Base-by-base conservation (phyloP, 2,113 vertebrate genomes). In the Zapus hudsonius region DNA sequence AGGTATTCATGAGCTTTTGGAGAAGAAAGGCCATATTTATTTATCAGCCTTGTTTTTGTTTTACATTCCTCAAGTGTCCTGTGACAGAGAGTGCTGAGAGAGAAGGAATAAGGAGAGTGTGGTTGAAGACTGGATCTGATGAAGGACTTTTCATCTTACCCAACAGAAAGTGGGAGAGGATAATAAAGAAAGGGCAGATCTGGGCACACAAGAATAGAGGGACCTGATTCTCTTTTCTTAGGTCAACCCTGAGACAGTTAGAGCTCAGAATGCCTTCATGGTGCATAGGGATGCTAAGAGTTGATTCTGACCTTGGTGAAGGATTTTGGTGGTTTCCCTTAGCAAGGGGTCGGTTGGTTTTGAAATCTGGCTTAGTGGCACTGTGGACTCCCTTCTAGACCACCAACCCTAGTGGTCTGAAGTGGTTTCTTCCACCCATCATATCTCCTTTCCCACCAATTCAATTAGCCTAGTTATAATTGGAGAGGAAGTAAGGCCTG, bases 371-470 rank as follows among this genome's bases (percentile, higher is more conserved):
- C 4, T 13, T 4, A 66, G 33, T 33, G 0, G 0, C 55, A 31
- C 2, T 44, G 20, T 81, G 33, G 2, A 59, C 9, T 8, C 3
- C 27, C 42, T 67, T 52, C 33, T 61, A 64, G n/a, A 67, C 55
- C 38, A 67, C 12, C 38, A 55, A 22, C 40, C 1, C 5, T 80
- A 13, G 16, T 23, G 3, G 36, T 82, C 70, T 90, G 57, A 81
- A 20, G 72, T 55, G 23, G 16, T 20, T 70, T 64, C 25, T 59
- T 47, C 2, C 10, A 25, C 6, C 7, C 22, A 59, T 3, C 47
- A 3, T 0, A 5, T 1, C 29, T 61, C 3, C 17, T 19, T 8
- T 11, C 9, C 29, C 22, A 38, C 12, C n/a, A 59, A 36, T 7
- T n/a, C n/a, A 2, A 22, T 69, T 59, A 33, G 33, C 40, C 52